Evolutionary conservation across 2,797 vertebrate species (phyloP), one percentile per base, ranked within the genome.

Genomic region (Xiphorhynchus erythropygius): DNA sequence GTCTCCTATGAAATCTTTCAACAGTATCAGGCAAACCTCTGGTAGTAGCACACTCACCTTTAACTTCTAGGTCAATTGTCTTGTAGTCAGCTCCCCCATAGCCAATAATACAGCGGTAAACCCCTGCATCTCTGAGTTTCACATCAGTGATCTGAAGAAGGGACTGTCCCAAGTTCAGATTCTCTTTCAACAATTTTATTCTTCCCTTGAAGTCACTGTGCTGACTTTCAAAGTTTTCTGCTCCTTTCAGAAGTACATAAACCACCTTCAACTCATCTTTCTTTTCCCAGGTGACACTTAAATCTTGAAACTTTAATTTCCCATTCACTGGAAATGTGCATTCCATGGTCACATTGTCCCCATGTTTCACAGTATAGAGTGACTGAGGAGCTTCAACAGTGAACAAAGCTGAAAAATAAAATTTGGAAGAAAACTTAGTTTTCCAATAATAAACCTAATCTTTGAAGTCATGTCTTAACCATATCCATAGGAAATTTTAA

Each of bases 41-140:
- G 65, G 33, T 27, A 44, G 47, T 6, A 77, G 37, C 1, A 32
- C 49, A 93, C 97, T 97, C 90, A 99, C 99, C 99, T 89, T 80
- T 92, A 80, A 99, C 98, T 82, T 97, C 96, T 87, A 99, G 93
- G 13, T 18, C 94, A 32, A 98, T 98, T 10, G 87, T 86, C 97
- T 99, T 99, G 94, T 99, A 99, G 96, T 99, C 99, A 1, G 97
- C 97, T 46, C 98, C 99, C 2, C 71, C 89, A 3, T 98, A 98
- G 74, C 88, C 80, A 89, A 99, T 96, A 76, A 98, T 32, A 84
- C 99, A 99, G 76, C 84, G 97, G 83, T 99, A 99, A 18, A 46
- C 81, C 3, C 99, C 99, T 3, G 98, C 97, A 52, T 99, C 99
- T 65, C 86, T 97, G 44, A 99, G 96, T 80, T 93, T 97, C 47